phyloP scores from a whole-genome alignment of 1,140 invertebrate genomes.

The Pogonognathellus flavescens region DNA sequence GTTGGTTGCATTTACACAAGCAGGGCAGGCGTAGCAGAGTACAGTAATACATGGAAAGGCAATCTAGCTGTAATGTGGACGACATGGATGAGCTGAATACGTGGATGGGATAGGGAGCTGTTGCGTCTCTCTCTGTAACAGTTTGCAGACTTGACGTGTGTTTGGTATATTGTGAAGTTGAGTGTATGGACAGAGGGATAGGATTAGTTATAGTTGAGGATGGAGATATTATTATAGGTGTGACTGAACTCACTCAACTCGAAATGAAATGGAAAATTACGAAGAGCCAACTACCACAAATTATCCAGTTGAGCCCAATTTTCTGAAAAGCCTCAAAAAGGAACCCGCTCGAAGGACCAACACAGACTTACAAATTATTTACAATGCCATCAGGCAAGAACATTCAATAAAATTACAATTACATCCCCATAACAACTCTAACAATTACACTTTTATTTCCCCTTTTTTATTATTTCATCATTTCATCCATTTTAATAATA shows the following conservation, averaged over 20 bases:
- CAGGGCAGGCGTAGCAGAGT: too few relatives aligned
- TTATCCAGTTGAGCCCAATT: constrained; percentile 13
- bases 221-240: background rate
- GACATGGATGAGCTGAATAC: too few relatives aligned
- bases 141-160: too few relatives aligned
- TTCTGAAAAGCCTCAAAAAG: constrained; percentile 67
- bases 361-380: constrained; percentile 66
- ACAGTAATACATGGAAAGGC: too few relatives aligned
- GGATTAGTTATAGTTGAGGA: background rate
- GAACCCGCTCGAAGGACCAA: constrained; percentile 76
- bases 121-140: too few relatives aligned
- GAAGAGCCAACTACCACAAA: constrained; percentile 19
- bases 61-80: too few relatives aligned
- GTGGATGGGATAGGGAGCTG: too few relatives aligned
- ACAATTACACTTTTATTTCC: too few relatives aligned
- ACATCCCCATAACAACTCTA: too few relatives aligned
- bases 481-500: too few relatives aligned
- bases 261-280: constrained; percentile 38
- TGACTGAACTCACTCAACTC: constrained; percentile 11
- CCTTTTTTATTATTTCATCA: too few relatives aligned
- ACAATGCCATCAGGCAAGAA: constrained; percentile 47
- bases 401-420: background rate
- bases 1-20: too few relatives aligned
- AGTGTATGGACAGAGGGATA: background rate
- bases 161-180: background rate